Evolutionary conservation across 2,113 vertebrate species (phyloP), one percentile per base, ranked within the genome.

Genomic region (Diadophis punctatus): DNA sequence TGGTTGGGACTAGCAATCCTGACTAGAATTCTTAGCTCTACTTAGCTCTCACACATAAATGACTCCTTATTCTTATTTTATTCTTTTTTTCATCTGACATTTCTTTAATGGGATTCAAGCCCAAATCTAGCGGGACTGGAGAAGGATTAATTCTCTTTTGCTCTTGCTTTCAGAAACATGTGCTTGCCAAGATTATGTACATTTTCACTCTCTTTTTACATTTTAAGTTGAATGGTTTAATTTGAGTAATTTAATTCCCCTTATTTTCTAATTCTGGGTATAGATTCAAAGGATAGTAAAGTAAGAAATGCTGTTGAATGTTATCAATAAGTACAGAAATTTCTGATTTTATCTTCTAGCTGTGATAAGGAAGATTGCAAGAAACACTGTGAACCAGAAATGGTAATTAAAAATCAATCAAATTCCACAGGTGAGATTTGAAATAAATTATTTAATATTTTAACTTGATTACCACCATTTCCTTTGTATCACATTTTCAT

Each of bases 341-440:
- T 30, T 91, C 86, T 91, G 74, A 90, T 90, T 87, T 0, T 0
- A 10, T 93, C n/a, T 92, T 96, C 68, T 92, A 97, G 97, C 39
- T 97, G 97, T 85, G 48, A 0, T 84, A 92, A 55, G 63, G 94
- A 95, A 84, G 95, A 96, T 18, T 97, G 97, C 49, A 30, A 95
- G 89, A 16, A 14, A 25, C 93, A 87, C 48, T 94, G 87, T 58
- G 94, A 92, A 3, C 0, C 1, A 34, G 2, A 0, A 3, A 3
- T 0, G 34, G 11, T 90, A 88, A 68, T 94, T 8, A 8, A 60
- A 91, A 80, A 80, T 34, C 88, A 92, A 58, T 16, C 51, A 0
- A 53, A 91, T 88, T 88, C 95, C 0, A 49, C 14, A 0, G 90
- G 96, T 96, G 52, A 95, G 96, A 96, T 92, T 51, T 88, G 48